Percentiles rank a stretch among this genome's conserved stretches.
phyloP scores from a whole-genome alignment of 2,797 vertebrate species.

The Macropus fuliginosus region DNA sequence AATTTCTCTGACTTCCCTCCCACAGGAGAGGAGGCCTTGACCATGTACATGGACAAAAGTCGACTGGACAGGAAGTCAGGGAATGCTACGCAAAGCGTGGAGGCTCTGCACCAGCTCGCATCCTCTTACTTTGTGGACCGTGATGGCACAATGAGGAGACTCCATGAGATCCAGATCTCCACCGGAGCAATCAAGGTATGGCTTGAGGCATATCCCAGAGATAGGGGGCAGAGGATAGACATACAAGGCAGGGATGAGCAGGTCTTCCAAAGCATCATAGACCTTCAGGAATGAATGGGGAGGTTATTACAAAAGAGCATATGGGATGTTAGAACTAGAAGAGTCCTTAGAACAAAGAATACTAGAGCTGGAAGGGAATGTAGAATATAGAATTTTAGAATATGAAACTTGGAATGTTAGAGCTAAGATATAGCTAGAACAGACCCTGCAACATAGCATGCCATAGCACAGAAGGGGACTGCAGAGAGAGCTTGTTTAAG shows the following conservation, averaged over 20 bases:
- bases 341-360: neutral
- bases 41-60: constrained; percentile 99
- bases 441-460: neutral
- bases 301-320: neutral
- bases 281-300: neutral
- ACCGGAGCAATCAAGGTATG: constrained; percentile 98
- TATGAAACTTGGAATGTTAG: neutral
- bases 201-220: too few species aligned
- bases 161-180: constrained; percentile 99
- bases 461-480: neutral
- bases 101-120: constrained; percentile 97
- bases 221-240: accelerated
- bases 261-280: accelerated
- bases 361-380: neutral
- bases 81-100: constrained; percentile 96
- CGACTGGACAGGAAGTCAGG: constrained; percentile 95
- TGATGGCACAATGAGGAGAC: constrained; percentile 98
- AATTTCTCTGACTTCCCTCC: constrained; percentile 38
- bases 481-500: neutral
- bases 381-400: neutral
- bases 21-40: constrained; percentile 97
- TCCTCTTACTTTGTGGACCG: constrained; percentile 99
- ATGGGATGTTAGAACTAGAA: neutral
- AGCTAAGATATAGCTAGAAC: neutral
- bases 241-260: neutral